These are phyloP conservation scores for Hermaeophaga mercurialis DNA, from an alignment of 2,888 invertebrate genomes.

Conservation along the genomic window DNA sequence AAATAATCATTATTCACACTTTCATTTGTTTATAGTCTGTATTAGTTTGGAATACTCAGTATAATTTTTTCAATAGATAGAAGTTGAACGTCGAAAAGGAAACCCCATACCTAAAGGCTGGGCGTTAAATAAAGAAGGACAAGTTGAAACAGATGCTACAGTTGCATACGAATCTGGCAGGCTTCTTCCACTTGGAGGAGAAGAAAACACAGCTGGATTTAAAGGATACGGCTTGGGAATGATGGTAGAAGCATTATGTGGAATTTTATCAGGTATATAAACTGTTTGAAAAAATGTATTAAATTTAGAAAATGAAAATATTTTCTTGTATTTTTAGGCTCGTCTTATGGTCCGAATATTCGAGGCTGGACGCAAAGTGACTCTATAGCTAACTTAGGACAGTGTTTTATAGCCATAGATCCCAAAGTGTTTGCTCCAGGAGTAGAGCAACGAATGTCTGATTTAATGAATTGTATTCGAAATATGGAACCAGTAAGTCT, in stretches of 20 bases:
- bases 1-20: conserved; percentile 32
- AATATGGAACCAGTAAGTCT: conserved; percentile 64
- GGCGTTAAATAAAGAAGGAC: conserved; percentile 68
- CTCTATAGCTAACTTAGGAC: conserved; percentile 78
- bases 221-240: conserved; percentile 87
- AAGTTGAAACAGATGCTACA: conserved; percentile 70
- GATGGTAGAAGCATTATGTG: conserved; percentile 88
- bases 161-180: conserved; percentile 64
- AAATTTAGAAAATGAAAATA: too few relatives aligned
- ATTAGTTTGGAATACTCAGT: too few relatives aligned
- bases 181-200: conserved; percentile 78
- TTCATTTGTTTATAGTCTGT: too few relatives aligned
- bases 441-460: conserved; percentile 74
- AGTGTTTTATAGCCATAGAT: conserved; percentile 87
- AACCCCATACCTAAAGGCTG: conserved; percentile 82
- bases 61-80: conserved; percentile 61
- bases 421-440: conserved; percentile 81
- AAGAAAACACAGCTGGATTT: conserved; percentile 78
- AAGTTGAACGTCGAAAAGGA: conserved; percentile 79
- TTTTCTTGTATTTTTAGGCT: conserved; percentile 33
- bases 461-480: conserved; percentile 72
- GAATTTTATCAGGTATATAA: conserved; percentile 71
- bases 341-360: conserved; percentile 73
- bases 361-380: conserved; percentile 74
- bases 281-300: too few relatives aligned